Conservation (phyloP, 2,888 invertebrate genomes). For the Carcina quercana region DNA sequence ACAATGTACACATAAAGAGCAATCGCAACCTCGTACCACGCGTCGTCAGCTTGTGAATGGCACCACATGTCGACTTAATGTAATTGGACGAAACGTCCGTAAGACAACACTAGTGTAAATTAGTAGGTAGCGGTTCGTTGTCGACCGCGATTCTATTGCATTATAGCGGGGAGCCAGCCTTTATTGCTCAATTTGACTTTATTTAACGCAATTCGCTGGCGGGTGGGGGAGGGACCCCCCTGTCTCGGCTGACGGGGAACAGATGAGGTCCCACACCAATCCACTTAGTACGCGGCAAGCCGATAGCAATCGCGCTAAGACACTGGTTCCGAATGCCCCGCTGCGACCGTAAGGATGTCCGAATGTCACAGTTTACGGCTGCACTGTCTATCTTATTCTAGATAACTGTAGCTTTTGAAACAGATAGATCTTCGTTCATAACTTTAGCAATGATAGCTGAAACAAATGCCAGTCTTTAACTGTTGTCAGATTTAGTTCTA, state of each 20-base stretch:
- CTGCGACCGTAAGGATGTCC: too few species aligned
- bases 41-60: too few species aligned
- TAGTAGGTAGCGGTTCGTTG: slow-evolving; percentile 48
- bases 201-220: slow-evolving; percentile 62
- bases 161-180: slow-evolving; percentile 63
- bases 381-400: too few species aligned
- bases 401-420: too few species aligned
- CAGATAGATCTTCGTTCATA: too few species aligned
- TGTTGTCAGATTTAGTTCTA: too few species aligned
- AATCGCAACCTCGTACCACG: too few species aligned
- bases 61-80: slow-evolving; percentile 8
- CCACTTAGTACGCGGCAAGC: slow-evolving; percentile 53
- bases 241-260: slow-evolving; percentile 56
- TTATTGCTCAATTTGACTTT: slow-evolving; percentile 75
- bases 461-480: too few species aligned
- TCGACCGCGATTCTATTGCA: slow-evolving; percentile 58
- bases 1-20: too few species aligned
- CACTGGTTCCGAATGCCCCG: slow-evolving; percentile 19
- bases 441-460: too few species aligned
- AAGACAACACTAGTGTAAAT: slow-evolving; percentile 38
- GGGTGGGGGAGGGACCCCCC: slow-evolving; percentile 26
- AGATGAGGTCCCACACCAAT: slow-evolving; percentile 71
- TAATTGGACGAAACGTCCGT: slow-evolving; percentile 8
- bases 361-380: too few species aligned
- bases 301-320: slow-evolving; percentile 44